Percentiles rank a stretch among this genome's conserved stretches.
Conservation (phyloP, 2,797 vertebrate species). For the Onychomys torridus region DNA sequence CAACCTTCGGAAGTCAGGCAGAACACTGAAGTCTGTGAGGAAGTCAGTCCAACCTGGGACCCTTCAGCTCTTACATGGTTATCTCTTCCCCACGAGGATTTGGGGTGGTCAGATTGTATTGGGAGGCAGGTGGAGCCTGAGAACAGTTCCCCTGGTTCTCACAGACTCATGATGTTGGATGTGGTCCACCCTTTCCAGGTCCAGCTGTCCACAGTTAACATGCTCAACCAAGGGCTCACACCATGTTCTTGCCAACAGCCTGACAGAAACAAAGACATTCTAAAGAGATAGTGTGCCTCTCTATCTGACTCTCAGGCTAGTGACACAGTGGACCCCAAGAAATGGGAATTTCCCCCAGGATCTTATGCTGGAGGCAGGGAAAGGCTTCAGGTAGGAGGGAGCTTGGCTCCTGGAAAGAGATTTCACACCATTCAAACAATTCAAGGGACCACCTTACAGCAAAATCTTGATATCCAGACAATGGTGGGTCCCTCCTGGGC, state of each 20-base stretch:
- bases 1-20: not conserved
- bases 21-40: accelerated
- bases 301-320: not conserved
- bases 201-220: not conserved
- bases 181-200: not conserved
- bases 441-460: not conserved
- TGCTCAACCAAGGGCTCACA: not conserved
- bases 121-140: not conserved
- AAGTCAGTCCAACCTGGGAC: not conserved
- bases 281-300: not conserved
- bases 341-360: not conserved
- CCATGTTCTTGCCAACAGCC: not conserved
- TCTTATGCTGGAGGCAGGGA: not conserved
- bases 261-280: not conserved
- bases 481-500: not conserved
- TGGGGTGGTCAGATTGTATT: not conserved
- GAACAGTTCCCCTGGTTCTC: not conserved
- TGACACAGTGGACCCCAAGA: not conserved
- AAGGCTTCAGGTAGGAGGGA: too few relatives aligned
- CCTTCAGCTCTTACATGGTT: not conserved
- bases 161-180: not conserved
- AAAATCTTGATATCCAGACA: too few relatives aligned
- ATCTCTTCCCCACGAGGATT: not conserved
- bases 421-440: not conserved
- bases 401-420: not conserved